phyloP scores from a whole-genome alignment of 2,113 vertebrate species.

The Peromyscus maniculatus region DNA sequence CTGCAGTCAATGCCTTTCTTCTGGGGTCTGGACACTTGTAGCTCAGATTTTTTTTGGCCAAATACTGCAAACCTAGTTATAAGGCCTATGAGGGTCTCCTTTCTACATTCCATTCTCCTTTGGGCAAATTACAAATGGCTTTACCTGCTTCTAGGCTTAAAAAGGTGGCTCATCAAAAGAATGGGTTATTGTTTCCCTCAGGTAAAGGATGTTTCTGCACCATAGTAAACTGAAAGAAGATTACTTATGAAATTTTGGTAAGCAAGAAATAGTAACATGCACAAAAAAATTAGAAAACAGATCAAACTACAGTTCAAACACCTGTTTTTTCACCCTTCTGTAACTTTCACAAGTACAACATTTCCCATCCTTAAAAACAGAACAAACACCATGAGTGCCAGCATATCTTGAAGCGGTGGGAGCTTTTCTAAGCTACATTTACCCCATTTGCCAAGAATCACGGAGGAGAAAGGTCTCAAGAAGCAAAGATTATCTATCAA shows the following conservation, averaged over 20 bases:
- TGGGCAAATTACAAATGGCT: background rate
- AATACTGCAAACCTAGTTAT: background rate
- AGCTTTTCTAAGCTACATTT: background rate
- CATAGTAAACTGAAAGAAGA: conserved; percentile 1
- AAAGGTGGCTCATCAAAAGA: background rate
- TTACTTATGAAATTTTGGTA: background rate
- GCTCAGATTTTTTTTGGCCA: background rate
- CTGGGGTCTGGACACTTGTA: background rate
- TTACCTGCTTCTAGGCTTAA: background rate
- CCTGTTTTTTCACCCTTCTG: background rate
- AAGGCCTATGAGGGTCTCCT: background rate
- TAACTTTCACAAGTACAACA: background rate
- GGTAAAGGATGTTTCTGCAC: background rate
- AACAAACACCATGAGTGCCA: background rate
- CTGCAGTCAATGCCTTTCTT: background rate
- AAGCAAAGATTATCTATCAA: background rate
- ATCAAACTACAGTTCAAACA: background rate
- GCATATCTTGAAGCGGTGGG: background rate
- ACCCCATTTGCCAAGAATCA: background rate
- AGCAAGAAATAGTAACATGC: background rate
- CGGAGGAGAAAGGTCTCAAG: background rate
- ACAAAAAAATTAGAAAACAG: conserved; percentile 15
- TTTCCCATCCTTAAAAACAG: background rate
- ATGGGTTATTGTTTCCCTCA: background rate
- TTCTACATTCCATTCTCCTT: background rate